These are phyloP conservation scores for Pristionchus mayeri DNA, from an alignment of 2,888 invertebrate genomes.

Conservation along the genomic window DNA sequence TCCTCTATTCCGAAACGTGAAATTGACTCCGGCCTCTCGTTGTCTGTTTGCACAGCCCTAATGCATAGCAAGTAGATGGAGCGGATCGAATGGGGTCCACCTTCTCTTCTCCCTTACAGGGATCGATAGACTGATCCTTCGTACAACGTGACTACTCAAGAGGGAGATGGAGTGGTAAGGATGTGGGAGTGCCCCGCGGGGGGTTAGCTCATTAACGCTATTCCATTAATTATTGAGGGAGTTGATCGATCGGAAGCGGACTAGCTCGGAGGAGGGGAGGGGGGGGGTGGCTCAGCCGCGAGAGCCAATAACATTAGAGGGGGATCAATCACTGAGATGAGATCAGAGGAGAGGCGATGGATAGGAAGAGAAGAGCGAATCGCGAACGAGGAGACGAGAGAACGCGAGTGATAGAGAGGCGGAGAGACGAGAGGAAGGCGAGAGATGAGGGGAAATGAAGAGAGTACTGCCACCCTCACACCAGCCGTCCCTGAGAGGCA, in stretches of 20 bases:
- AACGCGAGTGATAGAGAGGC: conserved; percentile 24
- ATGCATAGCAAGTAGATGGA: conserved; percentile 42
- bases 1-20: conserved; percentile 26
- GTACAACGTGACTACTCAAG: neutral
- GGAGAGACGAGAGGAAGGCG: neutral
- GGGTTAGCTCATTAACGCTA: conserved; percentile 8
- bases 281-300: neutral
- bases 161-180: neutral
- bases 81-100: neutral
- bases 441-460: conserved; percentile 5
- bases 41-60: conserved; percentile 38
- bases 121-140: conserved; percentile 32
- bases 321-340: conserved; percentile 21
- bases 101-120: conserved; percentile 20
- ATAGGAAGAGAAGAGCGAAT: neutral
- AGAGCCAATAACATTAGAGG: conserved; percentile 23
- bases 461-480: conserved; percentile 16
- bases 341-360: neutral
- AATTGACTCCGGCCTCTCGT: neutral
- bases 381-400: conserved; percentile 4
- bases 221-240: conserved; percentile 18
- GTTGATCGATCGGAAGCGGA: neutral
- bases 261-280: neutral
- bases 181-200: neutral
- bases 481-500: conserved; percentile 32